Conservation (phyloP, 2,888 invertebrate species). For the Euzetes globulus region DNA sequence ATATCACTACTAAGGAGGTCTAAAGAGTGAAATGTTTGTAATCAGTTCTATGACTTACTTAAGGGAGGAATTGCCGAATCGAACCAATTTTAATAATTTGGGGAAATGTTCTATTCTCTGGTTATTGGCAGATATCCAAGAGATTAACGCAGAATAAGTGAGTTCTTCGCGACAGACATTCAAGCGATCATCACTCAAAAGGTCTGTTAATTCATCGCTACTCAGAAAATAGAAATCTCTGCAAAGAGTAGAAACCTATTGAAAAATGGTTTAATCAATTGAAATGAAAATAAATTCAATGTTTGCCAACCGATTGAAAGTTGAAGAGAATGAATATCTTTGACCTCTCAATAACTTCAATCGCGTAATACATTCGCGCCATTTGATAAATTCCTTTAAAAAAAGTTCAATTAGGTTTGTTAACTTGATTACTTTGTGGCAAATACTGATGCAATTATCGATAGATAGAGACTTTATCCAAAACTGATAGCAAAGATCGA, state of each 20-base stretch:
- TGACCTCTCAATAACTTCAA: slow-evolving; percentile 51
- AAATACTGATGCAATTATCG: slow-evolving; percentile 62
- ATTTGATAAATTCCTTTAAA: slow-evolving; percentile 30
- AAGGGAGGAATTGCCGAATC: slow-evolving; percentile 25
- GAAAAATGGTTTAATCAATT: not conserved
- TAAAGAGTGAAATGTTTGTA: too few relatives aligned
- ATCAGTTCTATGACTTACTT: not conserved
- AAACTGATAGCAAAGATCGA: slow-evolving; percentile 62
- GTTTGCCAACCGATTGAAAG: slow-evolving; percentile 58
- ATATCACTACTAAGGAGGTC: too few relatives aligned
- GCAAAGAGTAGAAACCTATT: not conserved
- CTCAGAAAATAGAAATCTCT: slow-evolving; percentile 53
- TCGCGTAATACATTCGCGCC: slow-evolving; percentile 12
- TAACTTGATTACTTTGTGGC: not conserved
- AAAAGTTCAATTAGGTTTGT: too few relatives aligned
- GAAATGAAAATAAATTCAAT: slow-evolving; percentile 47
- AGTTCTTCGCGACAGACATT: slow-evolving; percentile 61
- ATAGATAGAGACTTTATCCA: slow-evolving; percentile 58
- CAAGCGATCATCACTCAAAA: slow-evolving; percentile 62
- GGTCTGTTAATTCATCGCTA: slow-evolving; percentile 57
- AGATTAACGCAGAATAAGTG: slow-evolving; percentile 42
- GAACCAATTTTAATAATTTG: not conserved
- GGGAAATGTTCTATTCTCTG: slow-evolving; percentile 7
- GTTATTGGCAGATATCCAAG: slow-evolving; percentile 22
- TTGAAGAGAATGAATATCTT: slow-evolving; percentile 47